Evolutionary conservation across 2,113 vertebrate genomes (phyloP).

Genomic region (Aegypius monachus): DNA sequence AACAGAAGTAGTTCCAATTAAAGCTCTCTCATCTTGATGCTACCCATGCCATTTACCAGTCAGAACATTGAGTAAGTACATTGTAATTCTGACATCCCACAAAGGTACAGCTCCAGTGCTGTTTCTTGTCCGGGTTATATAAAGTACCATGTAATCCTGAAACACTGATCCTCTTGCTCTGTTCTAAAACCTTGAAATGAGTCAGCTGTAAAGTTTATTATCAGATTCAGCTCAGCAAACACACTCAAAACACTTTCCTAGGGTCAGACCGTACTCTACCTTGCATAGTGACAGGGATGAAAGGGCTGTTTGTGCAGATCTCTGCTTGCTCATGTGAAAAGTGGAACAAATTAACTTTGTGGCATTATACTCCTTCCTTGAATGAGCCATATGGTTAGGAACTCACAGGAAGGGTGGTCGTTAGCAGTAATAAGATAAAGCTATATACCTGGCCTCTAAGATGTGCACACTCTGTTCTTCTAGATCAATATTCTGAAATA

Average conservation of each 20-base stretch:
- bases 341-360: neutral
- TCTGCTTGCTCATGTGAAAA: neutral
- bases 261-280: neutral
- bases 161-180: neutral
- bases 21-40: neutral
- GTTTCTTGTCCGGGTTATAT: neutral
- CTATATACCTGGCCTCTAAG: neutral
- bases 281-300: neutral
- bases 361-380: neutral
- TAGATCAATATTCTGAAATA: neutral
- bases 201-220: neutral
- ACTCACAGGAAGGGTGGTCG: neutral
- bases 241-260: neutral
- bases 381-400: neutral
- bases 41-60: neutral
- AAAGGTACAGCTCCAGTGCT: neutral
- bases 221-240: neutral
- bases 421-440: neutral
- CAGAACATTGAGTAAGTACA: neutral
- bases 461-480: neutral
- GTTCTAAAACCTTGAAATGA: neutral
- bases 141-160: neutral
- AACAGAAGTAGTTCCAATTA: neutral
- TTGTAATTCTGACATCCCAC: neutral
- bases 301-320: neutral